Evolutionary conservation across 2,888 invertebrate genomes (phyloP).

Genomic region (Chalcis sispes): DNA sequence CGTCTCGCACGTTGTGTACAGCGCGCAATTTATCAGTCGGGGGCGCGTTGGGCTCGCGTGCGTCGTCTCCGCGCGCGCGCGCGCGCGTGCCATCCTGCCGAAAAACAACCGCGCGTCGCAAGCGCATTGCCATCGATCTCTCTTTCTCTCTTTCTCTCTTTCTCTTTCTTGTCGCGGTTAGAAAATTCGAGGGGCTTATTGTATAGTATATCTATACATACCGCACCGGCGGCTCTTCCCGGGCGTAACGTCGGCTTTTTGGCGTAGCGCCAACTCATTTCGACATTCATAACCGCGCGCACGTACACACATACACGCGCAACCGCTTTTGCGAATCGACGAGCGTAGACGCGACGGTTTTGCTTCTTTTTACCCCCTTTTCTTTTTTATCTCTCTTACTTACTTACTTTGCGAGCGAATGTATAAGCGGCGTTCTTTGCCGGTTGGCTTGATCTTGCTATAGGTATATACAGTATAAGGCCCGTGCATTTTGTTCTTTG

Average conservation of each 20-base stretch:
- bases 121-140: conserved; percentile 16
- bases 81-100: too few species aligned
- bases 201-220: background rate
- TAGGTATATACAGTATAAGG: too few species aligned
- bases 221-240: background rate
- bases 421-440: background rate
- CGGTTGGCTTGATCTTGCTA: background rate
- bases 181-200: too few species aligned
- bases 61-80: background rate
- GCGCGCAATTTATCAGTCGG: conserved; percentile 37
- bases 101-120: background rate
- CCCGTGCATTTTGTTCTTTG: background rate
- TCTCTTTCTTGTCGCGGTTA: too few species aligned
- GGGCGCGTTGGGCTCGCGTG: conserved; percentile 33
- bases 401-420: background rate
- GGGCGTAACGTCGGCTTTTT: conserved; percentile 44
- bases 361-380: too few species aligned
- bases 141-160: background rate
- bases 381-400: background rate
- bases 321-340: conserved; percentile 14
- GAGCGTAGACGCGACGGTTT: background rate
- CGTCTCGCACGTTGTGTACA: too few species aligned
- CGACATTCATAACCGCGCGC: conserved; percentile 70
- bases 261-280: conserved; percentile 68
- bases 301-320: too few species aligned